phyloP scores from a whole-genome alignment of 2,888 invertebrate genomes.

The Altica lythri region DNA sequence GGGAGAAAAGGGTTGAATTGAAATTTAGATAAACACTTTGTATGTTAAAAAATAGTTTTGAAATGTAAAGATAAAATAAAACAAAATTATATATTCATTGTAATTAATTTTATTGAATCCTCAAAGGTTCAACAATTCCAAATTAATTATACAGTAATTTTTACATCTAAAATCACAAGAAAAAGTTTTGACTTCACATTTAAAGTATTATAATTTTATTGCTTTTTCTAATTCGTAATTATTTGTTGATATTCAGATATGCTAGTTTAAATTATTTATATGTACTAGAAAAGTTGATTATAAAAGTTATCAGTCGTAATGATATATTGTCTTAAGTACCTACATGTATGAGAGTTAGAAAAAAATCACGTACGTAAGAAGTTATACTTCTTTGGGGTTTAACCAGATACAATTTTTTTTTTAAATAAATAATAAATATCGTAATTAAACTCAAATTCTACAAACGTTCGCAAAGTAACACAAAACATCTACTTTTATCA shows the following conservation, averaged over 20 bases:
- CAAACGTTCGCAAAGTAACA: neutral
- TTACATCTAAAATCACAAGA: neutral
- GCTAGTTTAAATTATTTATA: neutral
- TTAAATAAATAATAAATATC: too few relatives aligned
- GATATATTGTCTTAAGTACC: constrained; percentile 4
- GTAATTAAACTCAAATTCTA: neutral
- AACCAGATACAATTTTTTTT: too few relatives aligned
- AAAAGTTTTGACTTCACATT: neutral
- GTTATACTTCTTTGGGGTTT: too few relatives aligned
- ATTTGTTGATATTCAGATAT: neutral
- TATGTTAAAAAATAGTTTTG: neutral
- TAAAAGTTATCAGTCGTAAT: neutral
- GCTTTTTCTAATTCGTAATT: neutral
- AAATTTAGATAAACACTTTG: too few relatives aligned
- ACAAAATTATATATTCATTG: too few relatives aligned
- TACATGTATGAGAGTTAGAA: neutral
- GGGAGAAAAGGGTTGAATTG: neutral
- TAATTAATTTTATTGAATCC: too few relatives aligned
- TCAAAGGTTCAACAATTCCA: too few relatives aligned
- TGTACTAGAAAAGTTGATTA: neutral
- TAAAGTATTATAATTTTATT: neutral
- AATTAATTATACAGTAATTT: too few relatives aligned
- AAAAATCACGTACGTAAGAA: neutral
- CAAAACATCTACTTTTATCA: neutral
- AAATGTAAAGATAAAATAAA: too few relatives aligned